Percentiles rank a stretch among this genome's conserved stretches.
Conservation (phyloP, 2,797 vertebrate species). For the Scolopax bukidnonensis region DNA sequence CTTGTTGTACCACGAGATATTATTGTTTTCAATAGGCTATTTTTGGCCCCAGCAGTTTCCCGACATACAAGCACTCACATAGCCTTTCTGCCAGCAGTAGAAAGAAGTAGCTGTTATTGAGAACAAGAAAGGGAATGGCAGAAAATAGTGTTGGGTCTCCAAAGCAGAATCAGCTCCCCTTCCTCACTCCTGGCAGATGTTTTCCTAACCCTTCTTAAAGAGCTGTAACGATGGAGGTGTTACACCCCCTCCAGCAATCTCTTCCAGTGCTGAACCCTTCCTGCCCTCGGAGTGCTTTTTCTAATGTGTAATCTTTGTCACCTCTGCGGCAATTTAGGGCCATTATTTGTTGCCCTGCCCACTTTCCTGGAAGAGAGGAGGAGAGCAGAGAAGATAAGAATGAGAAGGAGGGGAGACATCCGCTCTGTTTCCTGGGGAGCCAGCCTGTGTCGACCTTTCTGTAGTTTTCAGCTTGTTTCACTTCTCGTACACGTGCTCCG, state of each 20-base stretch:
- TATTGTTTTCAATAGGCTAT: background rate
- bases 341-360: conserved; percentile 37
- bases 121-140: background rate
- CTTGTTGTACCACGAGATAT: background rate
- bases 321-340: conserved; percentile 11
- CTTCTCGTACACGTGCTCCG: background rate
- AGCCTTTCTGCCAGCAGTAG: background rate
- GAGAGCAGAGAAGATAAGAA: background rate
- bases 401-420: background rate
- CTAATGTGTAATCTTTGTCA: conserved; percentile 27
- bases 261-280: background rate
- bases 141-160: background rate
- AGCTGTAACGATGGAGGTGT: conserved; percentile 24
- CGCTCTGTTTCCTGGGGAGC: background rate
- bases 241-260: background rate
- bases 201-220: conserved; percentile 27
- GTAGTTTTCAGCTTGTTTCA: background rate
- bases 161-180: background rate
- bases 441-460: background rate
- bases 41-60: background rate
- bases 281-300: background rate
- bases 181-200: background rate
- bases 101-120: background rate
- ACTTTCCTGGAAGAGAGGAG: conserved; percentile 1
- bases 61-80: background rate